Conservation (phyloP, 30 jellyfish, hydroid and myxozoan genomes). For the Chrysaora quinquecirrha region DNA sequence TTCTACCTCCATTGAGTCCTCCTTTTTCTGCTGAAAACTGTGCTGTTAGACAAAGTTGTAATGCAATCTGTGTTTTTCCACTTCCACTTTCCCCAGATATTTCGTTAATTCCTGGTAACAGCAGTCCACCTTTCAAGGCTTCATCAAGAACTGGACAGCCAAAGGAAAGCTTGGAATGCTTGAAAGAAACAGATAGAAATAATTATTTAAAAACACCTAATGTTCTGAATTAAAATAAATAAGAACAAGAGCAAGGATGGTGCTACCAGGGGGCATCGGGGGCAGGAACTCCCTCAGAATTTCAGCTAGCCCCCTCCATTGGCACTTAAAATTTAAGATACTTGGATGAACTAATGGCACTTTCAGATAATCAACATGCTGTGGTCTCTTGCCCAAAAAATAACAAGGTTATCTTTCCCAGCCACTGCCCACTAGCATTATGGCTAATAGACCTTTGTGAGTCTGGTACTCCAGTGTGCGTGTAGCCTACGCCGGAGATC, state of each 20-base stretch:
- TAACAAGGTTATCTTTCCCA: too few relatives aligned
- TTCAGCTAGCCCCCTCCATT: not conserved
- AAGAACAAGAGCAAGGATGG: not conserved
- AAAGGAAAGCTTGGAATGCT: slow-evolving; percentile 68
- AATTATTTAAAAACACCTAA: not conserved
- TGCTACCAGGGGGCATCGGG: not conserved
- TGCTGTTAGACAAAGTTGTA: slow-evolving; percentile 74
- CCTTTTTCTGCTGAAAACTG: slow-evolving; percentile 36
- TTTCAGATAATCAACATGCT: not conserved
- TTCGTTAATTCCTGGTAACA: slow-evolving; percentile 90
- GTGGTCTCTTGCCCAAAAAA: too few relatives aligned
- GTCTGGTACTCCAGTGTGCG: too few relatives aligned
- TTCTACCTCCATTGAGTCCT: slow-evolving; percentile 64
- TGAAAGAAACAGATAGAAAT: slow-evolving; percentile 3
- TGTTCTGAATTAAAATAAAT: not conserved
- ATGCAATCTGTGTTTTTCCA: slow-evolving; percentile 94
- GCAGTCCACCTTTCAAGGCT: slow-evolving; percentile 76
- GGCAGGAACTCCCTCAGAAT: too few relatives aligned
- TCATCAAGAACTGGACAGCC: slow-evolving; percentile 83
- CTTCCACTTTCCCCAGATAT: slow-evolving; percentile 97
- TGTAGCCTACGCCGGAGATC: too few relatives aligned
- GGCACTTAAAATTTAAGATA: not conserved
- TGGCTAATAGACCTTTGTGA: too few relatives aligned
- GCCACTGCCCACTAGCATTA: too few relatives aligned
- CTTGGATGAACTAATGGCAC: not conserved